A percentile compares a stretch with the other conserved stretches of the same genome.
Conservation (phyloP, 2,888 invertebrate genomes). For the Timema cristinae region DNA sequence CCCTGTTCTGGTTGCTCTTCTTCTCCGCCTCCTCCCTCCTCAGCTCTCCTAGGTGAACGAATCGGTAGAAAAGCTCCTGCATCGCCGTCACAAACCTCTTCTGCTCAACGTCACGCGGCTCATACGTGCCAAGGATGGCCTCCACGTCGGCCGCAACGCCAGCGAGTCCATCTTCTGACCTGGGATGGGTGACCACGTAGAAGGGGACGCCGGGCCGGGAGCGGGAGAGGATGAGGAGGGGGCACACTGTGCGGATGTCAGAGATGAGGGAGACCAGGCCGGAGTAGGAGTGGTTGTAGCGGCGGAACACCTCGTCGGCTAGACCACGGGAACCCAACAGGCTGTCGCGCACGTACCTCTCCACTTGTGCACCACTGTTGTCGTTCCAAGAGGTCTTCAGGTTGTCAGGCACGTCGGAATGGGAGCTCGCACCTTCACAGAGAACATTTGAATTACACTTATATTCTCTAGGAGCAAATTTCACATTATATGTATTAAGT, state of each 20-base stretch:
- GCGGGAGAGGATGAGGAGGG: constrained; percentile 63
- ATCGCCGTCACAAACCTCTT: constrained; percentile 58
- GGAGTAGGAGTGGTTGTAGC: constrained; percentile 62
- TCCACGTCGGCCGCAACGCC: constrained; percentile 67
- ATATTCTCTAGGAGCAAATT: too few species aligned
- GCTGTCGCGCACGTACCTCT: constrained; percentile 13
- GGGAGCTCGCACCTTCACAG: constrained; percentile 46
- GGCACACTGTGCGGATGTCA: constrained; percentile 75
- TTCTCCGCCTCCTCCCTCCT: constrained; percentile 24
- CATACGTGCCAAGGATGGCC: constrained; percentile 74
- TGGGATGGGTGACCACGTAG: constrained; percentile 68
- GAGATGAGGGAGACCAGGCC: constrained; percentile 71
- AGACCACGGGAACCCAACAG: constrained; percentile 45
- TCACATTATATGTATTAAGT: too few species aligned
- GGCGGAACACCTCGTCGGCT: constrained; percentile 51
- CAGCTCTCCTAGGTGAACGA: constrained; percentile 42
- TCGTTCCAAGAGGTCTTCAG: not conserved
- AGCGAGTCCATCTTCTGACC: constrained; percentile 47
- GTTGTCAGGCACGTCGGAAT: constrained; percentile 58
- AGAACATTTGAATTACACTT: too few species aligned
- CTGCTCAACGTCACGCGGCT: constrained; percentile 48
- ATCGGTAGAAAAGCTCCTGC: constrained; percentile 78
- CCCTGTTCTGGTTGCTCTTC: constrained; percentile 38
- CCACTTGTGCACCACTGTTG: constrained; percentile 1
- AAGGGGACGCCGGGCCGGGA: constrained; percentile 58